phyloP scores from a whole-genome alignment of 2,888 invertebrate genomes.

The Helicoverpa assulta region DNA sequence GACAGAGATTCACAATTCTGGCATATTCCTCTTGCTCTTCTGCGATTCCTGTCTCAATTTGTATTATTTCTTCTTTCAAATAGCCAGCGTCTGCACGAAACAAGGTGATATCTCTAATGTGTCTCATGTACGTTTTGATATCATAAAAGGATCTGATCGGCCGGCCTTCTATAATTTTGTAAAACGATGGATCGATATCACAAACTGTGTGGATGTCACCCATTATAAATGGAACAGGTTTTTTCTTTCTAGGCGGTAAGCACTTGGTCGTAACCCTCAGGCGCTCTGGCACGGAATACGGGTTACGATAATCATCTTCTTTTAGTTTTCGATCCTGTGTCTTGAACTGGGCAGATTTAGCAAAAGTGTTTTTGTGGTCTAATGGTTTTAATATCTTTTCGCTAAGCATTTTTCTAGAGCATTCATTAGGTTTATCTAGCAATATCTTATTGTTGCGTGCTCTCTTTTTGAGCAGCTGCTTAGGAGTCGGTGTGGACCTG shows the following conservation, averaged over 20 bases:
- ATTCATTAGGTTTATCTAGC: constrained; percentile 42
- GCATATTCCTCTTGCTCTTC: constrained; percentile 59
- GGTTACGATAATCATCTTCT: constrained; percentile 52
- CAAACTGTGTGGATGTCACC: constrained; percentile 64
- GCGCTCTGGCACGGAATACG: constrained; percentile 59
- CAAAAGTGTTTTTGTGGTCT: background rate
- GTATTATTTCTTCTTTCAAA: constrained; percentile 64
- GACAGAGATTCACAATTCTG: constrained; percentile 41
- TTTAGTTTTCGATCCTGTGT: constrained; percentile 16
- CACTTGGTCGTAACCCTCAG: constrained; percentile 49
- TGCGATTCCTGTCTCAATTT: constrained; percentile 50
- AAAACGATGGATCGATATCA: constrained; percentile 68
- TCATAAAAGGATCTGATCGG: constrained; percentile 65
- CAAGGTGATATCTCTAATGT: constrained; percentile 66
- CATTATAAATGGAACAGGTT: constrained; percentile 60
- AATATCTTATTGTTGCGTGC: constrained; percentile 41
- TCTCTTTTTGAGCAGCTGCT: constrained; percentile 48
- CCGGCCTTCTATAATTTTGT: constrained; percentile 68
- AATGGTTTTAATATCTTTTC: constrained; percentile 48
- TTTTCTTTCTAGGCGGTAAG: constrained; percentile 40
- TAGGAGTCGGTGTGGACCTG: constrained; percentile 43
- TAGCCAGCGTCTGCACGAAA: constrained; percentile 65
- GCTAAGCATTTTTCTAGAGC: constrained; percentile 15
- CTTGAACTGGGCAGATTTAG: constrained; percentile 1
- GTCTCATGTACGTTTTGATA: constrained; percentile 65